These are phyloP conservation scores for Leuciscus idus DNA, from an alignment of 2,113 vertebrate species.

Conservation along the genomic window DNA sequence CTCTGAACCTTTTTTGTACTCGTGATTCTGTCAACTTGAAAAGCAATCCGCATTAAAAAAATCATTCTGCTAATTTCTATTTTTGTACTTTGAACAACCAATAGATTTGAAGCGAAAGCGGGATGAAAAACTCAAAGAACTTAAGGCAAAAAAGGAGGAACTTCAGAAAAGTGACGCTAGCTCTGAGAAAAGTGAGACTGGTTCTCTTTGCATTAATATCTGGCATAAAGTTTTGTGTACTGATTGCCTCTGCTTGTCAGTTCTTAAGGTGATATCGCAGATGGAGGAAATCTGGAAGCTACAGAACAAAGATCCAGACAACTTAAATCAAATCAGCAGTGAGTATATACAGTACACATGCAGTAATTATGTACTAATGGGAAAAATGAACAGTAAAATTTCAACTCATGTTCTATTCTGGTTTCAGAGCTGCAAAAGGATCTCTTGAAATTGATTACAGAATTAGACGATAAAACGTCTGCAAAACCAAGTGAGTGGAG, in stretches of 20 bases:
- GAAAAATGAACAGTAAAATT: background rate
- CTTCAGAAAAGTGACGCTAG: background rate
- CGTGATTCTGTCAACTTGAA: background rate
- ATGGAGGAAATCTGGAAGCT: slow-evolving; percentile 28
- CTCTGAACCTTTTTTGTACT: background rate
- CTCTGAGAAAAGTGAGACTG: slow-evolving; percentile 1
- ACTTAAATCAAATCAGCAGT: slow-evolving; percentile 11
- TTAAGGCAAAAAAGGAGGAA: background rate
- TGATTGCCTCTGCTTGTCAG: background rate
- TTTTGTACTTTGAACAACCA: slow-evolving; percentile 1
- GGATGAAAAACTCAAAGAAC: slow-evolving; percentile 19
- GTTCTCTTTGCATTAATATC: background rate
- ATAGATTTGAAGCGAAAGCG: background rate
- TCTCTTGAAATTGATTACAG: background rate
- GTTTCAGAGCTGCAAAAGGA: slow-evolving; percentile 7
- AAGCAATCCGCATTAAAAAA: background rate
- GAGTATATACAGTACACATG: background rate
- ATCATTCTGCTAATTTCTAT: background rate
- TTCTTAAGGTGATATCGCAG: background rate
- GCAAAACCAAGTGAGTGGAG: slow-evolving; percentile 14
- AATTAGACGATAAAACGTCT: background rate
- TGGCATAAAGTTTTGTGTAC: background rate
- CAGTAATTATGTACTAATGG: background rate
- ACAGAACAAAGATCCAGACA: background rate
- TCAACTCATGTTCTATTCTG: background rate